These are phyloP conservation scores for Scleropages formosus DNA, from an alignment of 2,797 vertebrate genomes.

Conservation along the genomic window DNA sequence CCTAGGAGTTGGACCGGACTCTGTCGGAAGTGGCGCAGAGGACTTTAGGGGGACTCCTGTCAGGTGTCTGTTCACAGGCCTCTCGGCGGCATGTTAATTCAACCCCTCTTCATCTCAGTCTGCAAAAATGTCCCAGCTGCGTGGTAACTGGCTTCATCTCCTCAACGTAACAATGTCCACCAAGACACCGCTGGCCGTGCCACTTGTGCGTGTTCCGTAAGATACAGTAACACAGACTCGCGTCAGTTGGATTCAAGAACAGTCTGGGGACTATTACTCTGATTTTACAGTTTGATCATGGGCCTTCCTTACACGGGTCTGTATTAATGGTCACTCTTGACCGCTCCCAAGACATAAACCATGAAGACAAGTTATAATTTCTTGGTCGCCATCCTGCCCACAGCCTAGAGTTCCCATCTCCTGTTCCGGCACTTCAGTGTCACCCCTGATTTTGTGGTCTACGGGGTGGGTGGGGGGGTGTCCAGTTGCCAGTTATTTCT, in stretches of 20 bases:
- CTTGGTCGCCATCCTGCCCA: neutral
- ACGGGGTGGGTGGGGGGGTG: conserved; percentile 48
- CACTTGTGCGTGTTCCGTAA: neutral
- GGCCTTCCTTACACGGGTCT: neutral
- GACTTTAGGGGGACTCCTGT: neutral
- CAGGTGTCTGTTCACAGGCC: neutral
- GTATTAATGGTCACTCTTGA: conserved; percentile 18
- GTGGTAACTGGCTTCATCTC: conserved; percentile 41
- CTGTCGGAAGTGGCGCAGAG: no score
- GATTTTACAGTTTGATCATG: neutral
- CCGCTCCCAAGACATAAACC: neutral
- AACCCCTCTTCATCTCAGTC: conserved; percentile 39
- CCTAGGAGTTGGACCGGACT: no score
- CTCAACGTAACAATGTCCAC: neutral
- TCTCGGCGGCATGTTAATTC: conserved; percentile 61
- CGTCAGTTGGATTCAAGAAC: neutral
- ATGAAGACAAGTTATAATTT: conserved; percentile 18
- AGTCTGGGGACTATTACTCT: neutral
- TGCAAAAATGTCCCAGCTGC: conserved; percentile 56
- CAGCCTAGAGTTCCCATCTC: conserved; percentile 39
- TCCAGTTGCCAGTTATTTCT: conserved; percentile 83
- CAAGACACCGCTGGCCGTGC: neutral
- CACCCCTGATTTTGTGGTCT: conserved; percentile 51
- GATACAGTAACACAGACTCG: neutral
- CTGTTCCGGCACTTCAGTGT: conserved; percentile 50